A percentile compares a stretch with the other conserved stretches of the same genome.
Evolutionary conservation across 2,113 vertebrate species (phyloP).

Genomic region (Diphyllodes magnificus): DNA sequence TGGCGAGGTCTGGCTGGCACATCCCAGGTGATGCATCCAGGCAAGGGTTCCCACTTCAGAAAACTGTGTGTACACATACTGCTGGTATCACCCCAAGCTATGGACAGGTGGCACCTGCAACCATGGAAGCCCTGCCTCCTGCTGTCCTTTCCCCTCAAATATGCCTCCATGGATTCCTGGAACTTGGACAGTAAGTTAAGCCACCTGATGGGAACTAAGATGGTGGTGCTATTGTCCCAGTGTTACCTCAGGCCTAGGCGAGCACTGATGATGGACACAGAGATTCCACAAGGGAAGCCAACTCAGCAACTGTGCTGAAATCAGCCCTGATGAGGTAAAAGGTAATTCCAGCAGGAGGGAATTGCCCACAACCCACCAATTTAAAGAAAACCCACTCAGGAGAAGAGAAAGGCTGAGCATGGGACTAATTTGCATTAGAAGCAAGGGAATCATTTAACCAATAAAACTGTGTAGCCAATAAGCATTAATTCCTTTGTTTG

Average conservation of each 20-base stretch:
- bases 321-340: neutral
- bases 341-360: neutral
- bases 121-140: neutral
- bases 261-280: neutral
- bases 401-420: neutral
- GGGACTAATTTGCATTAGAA: neutral
- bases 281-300: neutral
- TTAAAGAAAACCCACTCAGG: neutral
- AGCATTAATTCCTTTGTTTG: neutral
- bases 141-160: neutral
- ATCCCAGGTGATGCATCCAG: neutral
- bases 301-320: neutral
- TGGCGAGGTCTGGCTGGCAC: neutral
- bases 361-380: neutral
- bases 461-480: neutral
- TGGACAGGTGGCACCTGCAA: neutral
- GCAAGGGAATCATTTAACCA: neutral
- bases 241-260: neutral
- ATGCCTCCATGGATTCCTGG: neutral
- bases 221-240: neutral
- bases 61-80: neutral
- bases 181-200: too few species aligned
- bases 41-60: neutral
- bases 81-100: neutral
- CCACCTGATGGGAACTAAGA: too few species aligned